Percentiles rank a stretch among this genome's conserved stretches.
Conservation (phyloP, 2,113 vertebrate species). For the Plotosus lineatus region DNA sequence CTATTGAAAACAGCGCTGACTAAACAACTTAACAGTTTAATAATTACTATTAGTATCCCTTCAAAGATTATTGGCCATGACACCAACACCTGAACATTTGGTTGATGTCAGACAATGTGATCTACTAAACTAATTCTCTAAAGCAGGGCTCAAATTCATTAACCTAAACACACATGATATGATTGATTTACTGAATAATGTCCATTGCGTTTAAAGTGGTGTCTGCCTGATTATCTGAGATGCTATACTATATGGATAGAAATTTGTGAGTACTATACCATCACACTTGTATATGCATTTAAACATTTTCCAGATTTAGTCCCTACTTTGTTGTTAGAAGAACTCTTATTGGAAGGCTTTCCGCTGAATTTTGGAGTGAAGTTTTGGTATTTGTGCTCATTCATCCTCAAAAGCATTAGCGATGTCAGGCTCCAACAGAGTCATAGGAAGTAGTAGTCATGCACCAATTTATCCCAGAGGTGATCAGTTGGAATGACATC, state of each 20-base stretch:
- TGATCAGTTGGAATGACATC: background rate
- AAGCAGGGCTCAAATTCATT: background rate
- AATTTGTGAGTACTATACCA: background rate
- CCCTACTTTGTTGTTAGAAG: background rate
- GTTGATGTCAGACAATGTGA: background rate
- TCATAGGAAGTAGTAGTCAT: background rate
- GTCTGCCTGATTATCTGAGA: background rate
- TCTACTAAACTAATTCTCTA: background rate
- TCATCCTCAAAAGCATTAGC: background rate
- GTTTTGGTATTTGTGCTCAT: background rate
- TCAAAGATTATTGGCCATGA: background rate
- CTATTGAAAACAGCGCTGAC: background rate
- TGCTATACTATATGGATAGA: background rate
- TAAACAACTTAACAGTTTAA: background rate
- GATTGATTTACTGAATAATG: background rate
- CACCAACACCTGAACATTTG: background rate
- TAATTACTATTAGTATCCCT: background rate
- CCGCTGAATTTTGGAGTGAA: background rate
- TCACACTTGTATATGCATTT: background rate
- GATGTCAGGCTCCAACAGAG: background rate
- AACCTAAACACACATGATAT: background rate
- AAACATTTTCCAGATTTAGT: background rate
- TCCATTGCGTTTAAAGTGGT: background rate
- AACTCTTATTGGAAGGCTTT: background rate
- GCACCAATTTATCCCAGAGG: background rate